Percentiles rank a stretch among this genome's conserved stretches.
Conservation (phyloP, 1,140 invertebrate genomes). For the Cotesia chilonis region DNA sequence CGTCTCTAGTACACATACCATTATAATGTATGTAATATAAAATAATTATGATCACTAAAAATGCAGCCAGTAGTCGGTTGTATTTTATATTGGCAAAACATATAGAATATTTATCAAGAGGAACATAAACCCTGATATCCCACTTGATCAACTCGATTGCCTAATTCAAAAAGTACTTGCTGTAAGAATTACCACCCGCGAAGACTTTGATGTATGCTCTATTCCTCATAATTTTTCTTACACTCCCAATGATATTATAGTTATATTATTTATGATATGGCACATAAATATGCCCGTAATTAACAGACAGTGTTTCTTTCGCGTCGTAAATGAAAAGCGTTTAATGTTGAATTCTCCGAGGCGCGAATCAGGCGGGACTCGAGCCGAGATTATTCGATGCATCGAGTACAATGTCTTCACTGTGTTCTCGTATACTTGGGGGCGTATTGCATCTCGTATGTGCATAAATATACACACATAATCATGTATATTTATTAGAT, state of each 20-base stretch:
- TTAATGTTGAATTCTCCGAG: not conserved
- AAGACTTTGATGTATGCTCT: not conserved
- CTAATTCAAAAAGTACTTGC: slow-evolving; percentile 21
- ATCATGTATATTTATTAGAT: not conserved
- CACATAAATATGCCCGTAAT: too few relatives aligned
- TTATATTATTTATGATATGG: not conserved
- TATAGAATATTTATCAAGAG: too few relatives aligned
- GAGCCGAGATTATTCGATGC: slow-evolving; percentile 10
- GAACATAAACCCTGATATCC: not conserved
- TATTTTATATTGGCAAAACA: too few relatives aligned
- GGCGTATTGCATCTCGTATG: not conserved
- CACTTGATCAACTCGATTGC: slow-evolving; percentile 8
- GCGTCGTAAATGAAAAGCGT: not conserved
- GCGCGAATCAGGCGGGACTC: slow-evolving; percentile 23
- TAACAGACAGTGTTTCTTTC: slow-evolving; percentile 7
- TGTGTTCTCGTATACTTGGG: slow-evolving; percentile 22
- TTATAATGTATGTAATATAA: slow-evolving; percentile 1
- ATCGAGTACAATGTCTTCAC: slow-evolving; percentile 35
- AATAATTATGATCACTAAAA: not conserved
- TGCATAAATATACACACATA: slow-evolving; percentile 13
- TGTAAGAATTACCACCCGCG: slow-evolving; percentile 21
- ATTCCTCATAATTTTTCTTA: not conserved
- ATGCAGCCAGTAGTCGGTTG: not conserved
- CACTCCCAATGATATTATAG: not conserved
- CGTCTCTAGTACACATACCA: slow-evolving; percentile 44